Base-by-base conservation (phyloP, 2,888 invertebrate species). In the Horisme vitalbata region DNA sequence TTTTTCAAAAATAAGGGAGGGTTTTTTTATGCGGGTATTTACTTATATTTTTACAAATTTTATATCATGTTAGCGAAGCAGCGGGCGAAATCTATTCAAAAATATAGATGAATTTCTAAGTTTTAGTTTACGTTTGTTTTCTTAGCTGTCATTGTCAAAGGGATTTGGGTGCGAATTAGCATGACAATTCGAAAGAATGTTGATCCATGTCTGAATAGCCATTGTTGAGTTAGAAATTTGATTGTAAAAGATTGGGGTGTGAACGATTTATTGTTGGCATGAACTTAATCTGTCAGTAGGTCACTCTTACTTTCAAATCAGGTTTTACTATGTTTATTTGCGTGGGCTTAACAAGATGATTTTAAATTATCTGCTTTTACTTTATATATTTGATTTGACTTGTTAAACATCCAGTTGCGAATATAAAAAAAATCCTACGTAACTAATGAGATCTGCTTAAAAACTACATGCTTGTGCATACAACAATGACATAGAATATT, bases 81-180 rank as follows among this genome's bases (percentile, higher is more conserved):
- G n/a, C n/a, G n/a, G n/a, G n/a, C n/a, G n/a, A n/a, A n/a, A n/a
- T n/a, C n/a, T n/a, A n/a, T n/a, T n/a, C n/a, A n/a, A n/a, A n/a
- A n/a, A n/a, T n/a, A n/a, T n/a, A n/a, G n/a, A n/a, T n/a, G n/a
- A n/a, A n/a, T n/a, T n/a, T n/a, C n/a, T n/a, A n/a, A n/a, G n/a
- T n/a, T n/a, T n/a, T n/a, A n/a, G n/a, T n/a, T n/a, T n/a, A n/a
- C n/a, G n/a, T n/a, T n/a, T n/a, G n/a, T n/a, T n/a, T n/a, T n/a
- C 41, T 56, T 41, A 48, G 45, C 32, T 52, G 41, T 36, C 41
- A 41, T 14, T 43, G 23, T 37, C 44, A 38, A 12, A 24, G 18
- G 21, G 21, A 33, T 28, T 41, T 30, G 41, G 52, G 4, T 41
- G 46, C 4, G 11, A 41, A 36, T 43, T 35, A 36, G 30, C 30